Conservation (phyloP, 2,888 invertebrate genomes). For the Muscina levida region DNA sequence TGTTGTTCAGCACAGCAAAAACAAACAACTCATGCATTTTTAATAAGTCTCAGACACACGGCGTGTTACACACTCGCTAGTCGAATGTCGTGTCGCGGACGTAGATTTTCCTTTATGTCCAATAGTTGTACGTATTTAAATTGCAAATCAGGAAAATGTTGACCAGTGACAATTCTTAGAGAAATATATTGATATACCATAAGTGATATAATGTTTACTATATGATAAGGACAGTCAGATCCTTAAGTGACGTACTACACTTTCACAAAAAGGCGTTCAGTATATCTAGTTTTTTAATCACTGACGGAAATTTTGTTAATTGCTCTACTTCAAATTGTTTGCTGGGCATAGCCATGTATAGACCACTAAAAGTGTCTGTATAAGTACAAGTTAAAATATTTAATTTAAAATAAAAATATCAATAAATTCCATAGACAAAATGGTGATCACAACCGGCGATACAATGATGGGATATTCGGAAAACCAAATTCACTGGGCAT, state of each 20-base stretch:
- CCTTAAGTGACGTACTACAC: no score
- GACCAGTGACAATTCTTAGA: background rate
- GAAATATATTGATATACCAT: no score
- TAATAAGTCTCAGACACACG: background rate
- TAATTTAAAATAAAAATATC: background rate
- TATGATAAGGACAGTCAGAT: no score
- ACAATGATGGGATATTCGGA: background rate
- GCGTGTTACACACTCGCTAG: background rate
- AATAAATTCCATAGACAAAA: conserved; percentile 10
- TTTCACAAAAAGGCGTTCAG: no score
- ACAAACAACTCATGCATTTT: conserved; percentile 16
- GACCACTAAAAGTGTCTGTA: background rate
- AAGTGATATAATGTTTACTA: no score
- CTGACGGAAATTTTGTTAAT: no score
- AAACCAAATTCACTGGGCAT: background rate
- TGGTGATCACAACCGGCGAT: background rate
- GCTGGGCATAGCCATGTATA: background rate
- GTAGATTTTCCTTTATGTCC: conserved; percentile 1
- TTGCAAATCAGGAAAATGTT: conserved; percentile 5
- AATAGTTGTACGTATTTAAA: background rate
- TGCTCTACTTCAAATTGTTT: background rate
- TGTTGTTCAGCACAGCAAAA: no score
- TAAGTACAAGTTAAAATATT: conserved; percentile 9
- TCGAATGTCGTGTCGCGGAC: background rate
- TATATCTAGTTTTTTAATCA: no score